A percentile compares a stretch with the other conserved stretches of the same genome.
Evolutionary conservation across 2,113 vertebrate species (phyloP).

Genomic region (Sisor rabdophorus): DNA sequence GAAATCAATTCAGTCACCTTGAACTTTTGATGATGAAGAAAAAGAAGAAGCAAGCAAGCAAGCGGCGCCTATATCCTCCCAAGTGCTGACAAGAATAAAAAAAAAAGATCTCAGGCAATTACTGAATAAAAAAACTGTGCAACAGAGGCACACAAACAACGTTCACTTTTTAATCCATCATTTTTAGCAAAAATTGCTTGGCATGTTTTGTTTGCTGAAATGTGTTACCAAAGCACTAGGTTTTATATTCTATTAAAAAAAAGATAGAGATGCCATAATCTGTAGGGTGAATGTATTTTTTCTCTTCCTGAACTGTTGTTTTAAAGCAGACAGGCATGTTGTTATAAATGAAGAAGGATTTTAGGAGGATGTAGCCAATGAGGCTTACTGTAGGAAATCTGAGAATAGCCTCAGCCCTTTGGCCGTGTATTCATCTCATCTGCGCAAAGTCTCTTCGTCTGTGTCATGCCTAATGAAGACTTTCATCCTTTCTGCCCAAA

Average conservation of each 20-base stretch:
- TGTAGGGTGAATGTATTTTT: constrained; percentile 3
- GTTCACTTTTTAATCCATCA: constrained; percentile 24
- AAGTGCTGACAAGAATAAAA: constrained; percentile 29
- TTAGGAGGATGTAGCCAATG: constrained; percentile 46
- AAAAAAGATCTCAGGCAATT: constrained; percentile 29
- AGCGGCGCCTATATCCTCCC: constrained; percentile 41
- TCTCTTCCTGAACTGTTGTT: constrained; percentile 33
- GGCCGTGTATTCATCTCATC: constrained; percentile 45
- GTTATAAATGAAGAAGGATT: constrained; percentile 41
- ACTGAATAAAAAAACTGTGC: not conserved
- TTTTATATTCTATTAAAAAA: not conserved
- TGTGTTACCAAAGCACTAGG: not conserved
- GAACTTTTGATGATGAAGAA: constrained; percentile 63
- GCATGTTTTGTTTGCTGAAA: not conserved
- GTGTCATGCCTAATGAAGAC: constrained; percentile 48
- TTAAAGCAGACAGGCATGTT: constrained; percentile 24
- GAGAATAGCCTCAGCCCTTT: constrained; percentile 46
- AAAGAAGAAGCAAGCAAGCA: constrained; percentile 49
- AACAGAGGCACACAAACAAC: constrained; percentile 19
- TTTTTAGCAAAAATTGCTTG: constrained; percentile 16
- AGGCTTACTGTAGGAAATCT: constrained; percentile 50
- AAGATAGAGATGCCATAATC: not conserved
- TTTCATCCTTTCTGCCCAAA: constrained; percentile 47
- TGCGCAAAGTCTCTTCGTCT: constrained; percentile 47
- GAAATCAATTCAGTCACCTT: constrained; percentile 65